Percentiles rank a stretch among this genome's conserved stretches.
Evolutionary conservation across 2,888 invertebrate genomes (phyloP).

Genomic region (Laspeyria flexula): DNA sequence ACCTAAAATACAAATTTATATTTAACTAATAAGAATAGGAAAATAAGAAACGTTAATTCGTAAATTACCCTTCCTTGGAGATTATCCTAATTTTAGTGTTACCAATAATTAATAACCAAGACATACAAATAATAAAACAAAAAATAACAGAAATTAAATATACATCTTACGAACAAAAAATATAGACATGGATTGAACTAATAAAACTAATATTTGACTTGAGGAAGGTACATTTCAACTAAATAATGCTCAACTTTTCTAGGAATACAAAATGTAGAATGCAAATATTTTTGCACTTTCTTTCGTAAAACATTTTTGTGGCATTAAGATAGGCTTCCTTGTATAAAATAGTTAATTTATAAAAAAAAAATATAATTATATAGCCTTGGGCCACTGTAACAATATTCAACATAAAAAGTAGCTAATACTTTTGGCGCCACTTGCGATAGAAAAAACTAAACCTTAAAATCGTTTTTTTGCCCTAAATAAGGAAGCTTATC

Average conservation of each 20-base stretch:
- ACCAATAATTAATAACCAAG: conserved; percentile 32
- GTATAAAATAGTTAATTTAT: neutral
- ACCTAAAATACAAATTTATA: conserved; percentile 34
- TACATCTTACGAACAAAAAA: conserved; percentile 33
- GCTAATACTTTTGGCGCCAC: conserved; percentile 10
- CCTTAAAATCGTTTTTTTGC: neutral
- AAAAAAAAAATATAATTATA: neutral
- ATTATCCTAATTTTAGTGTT: conserved; percentile 33
- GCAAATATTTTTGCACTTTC: conserved; percentile 16
- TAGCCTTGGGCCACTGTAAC: neutral
- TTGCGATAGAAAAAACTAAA: neutral
- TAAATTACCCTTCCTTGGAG: conserved; percentile 32
- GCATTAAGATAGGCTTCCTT: conserved; percentile 23
- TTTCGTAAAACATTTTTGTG: conserved; percentile 6
- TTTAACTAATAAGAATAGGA: conserved; percentile 32
- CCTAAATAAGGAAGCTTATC: conserved; percentile 20
- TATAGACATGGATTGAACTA: conserved; percentile 31
- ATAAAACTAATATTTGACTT: conserved; percentile 29
- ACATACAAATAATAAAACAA: conserved; percentile 24
- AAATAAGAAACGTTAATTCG: conserved; percentile 30
- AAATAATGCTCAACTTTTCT: conserved; percentile 20
- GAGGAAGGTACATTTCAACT: conserved; percentile 35
- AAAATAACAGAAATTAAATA: conserved; percentile 42
- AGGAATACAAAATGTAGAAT: conserved; percentile 18
- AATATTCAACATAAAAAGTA: neutral